Evolutionary conservation across 2,113 vertebrate species (phyloP).

Genomic region (Galbula dea): DNA sequence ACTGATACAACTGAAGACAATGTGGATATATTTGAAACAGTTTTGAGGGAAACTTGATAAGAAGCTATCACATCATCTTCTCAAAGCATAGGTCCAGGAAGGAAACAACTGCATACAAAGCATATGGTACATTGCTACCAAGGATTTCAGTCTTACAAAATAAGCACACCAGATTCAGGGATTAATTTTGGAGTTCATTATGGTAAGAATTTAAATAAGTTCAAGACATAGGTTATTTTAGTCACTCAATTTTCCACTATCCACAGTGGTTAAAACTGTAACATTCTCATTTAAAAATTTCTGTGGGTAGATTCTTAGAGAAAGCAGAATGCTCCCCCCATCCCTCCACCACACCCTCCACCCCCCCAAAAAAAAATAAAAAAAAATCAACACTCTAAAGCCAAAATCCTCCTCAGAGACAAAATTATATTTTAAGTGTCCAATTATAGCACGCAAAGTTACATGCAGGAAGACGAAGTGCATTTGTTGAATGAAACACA

Average conservation of each 20-base stretch:
- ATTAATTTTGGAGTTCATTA: neutral
- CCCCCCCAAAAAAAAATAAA: too few species aligned
- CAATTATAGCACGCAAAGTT: neutral
- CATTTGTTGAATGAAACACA: neutral
- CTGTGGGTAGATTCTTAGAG: neutral
- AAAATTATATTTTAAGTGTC: neutral
- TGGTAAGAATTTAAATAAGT: neutral
- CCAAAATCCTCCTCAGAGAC: neutral
- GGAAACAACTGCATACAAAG: neutral
- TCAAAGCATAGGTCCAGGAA: accelerated
- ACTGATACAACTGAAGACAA: neutral
- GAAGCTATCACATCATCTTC: neutral
- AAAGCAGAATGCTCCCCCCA: neutral
- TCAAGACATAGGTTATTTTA: neutral
- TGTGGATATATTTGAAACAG: neutral
- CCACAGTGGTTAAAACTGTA: neutral
- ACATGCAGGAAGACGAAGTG: neutral
- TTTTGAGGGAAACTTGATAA: neutral
- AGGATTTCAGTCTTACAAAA: neutral
- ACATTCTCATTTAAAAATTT: neutral
- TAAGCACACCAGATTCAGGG: neutral
- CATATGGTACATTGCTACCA: neutral
- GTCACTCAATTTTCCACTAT: neutral
- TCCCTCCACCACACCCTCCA: too few species aligned
- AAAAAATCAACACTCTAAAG: neutral